These are phyloP conservation scores for Microtus oregoni DNA, from an alignment of 2,113 vertebrate species.

Conservation along the genomic window DNA sequence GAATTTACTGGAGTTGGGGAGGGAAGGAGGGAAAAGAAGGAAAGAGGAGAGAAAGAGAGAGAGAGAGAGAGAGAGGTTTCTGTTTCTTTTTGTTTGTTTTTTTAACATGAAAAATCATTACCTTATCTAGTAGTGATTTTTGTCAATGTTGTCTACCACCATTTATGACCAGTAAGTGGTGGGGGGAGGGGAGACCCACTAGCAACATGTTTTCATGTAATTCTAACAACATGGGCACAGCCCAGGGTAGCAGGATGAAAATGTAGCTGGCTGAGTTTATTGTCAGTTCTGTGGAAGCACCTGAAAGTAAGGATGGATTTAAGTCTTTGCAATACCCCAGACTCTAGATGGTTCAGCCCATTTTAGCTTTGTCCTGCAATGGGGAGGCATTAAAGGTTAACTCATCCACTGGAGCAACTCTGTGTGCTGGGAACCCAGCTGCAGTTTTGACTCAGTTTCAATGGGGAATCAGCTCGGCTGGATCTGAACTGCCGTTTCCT, in stretches of 20 bases:
- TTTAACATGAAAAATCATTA: conserved; percentile 13
- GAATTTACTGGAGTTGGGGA: neutral
- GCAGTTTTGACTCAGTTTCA: neutral
- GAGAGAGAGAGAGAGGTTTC: neutral
- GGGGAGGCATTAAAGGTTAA: neutral
- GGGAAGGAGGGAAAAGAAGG: neutral
- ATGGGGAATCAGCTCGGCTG: neutral
- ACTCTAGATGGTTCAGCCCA: neutral
- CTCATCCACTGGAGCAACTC: neutral
- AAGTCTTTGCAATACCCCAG: neutral
- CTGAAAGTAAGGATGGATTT: neutral
- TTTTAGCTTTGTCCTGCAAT: neutral
- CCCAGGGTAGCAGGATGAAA: neutral
- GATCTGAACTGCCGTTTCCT: conserved; percentile 10
- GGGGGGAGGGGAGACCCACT: neutral
- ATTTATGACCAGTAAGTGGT: neutral
- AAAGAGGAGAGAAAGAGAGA: neutral
- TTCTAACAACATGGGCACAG: neutral
- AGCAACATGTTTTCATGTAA: neutral
- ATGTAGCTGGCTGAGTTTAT: neutral
- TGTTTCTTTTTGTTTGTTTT: neutral
- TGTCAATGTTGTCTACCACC: neutral
- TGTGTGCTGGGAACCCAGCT: neutral
- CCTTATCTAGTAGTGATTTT: conserved; percentile 9
- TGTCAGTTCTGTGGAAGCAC: neutral